Evolutionary conservation across 2,113 vertebrate genomes (phyloP).

Genomic region (Orientallactaga bullata): DNA sequence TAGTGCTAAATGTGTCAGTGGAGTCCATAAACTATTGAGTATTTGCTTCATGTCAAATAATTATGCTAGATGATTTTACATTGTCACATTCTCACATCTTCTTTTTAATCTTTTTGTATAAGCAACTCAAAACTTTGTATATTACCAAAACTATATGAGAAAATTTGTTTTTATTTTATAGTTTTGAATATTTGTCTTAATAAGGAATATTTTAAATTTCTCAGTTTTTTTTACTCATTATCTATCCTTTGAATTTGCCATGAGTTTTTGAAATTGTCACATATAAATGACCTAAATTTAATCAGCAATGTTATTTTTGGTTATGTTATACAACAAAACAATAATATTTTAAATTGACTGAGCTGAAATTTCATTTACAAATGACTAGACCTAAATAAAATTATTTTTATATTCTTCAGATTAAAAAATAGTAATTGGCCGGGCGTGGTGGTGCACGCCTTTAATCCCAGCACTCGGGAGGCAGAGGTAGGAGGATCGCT

Average conservation of each 20-base stretch:
- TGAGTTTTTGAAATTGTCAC: neutral
- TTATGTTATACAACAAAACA: neutral
- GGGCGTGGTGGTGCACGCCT: no score
- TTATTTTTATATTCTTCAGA: neutral
- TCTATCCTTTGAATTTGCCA: neutral
- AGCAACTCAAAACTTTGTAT: neutral
- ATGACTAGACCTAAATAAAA: neutral
- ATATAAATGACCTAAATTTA: constrained; percentile 27
- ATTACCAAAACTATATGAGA: neutral
- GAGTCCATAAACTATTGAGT: constrained; percentile 16
- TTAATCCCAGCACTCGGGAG: no score
- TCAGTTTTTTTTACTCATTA: neutral
- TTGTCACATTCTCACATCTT: neutral
- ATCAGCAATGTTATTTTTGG: neutral
- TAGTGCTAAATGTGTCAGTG: neutral
- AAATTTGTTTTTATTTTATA: neutral
- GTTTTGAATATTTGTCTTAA: constrained; percentile 12
- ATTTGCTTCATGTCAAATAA: neutral
- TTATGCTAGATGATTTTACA: neutral
- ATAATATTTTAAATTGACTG: neutral
- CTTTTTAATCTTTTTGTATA: neutral
- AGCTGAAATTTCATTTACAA: constrained; percentile 9
- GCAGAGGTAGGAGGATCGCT: no score
- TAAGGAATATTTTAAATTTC: neutral
- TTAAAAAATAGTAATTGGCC: neutral